These are phyloP conservation scores for Psophia crepitans DNA, from an alignment of 2,113 vertebrate species.

Conservation along the genomic window DNA sequence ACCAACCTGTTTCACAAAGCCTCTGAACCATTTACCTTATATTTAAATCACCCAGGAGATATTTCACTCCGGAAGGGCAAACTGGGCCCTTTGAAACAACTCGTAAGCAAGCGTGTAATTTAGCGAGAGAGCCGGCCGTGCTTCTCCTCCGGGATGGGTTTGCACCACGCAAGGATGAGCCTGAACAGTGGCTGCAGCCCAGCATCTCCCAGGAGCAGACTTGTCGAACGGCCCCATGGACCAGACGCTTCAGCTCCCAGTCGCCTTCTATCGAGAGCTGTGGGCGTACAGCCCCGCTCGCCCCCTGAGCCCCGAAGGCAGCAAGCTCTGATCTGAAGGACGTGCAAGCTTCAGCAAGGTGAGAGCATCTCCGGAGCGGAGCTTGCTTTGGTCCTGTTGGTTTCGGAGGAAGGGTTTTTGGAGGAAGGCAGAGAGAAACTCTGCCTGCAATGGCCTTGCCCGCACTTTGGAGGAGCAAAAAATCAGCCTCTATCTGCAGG, in stretches of 20 bases:
- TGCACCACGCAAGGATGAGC: neutral
- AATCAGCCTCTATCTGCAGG: neutral
- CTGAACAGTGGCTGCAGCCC: neutral
- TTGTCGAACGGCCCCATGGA: neutral
- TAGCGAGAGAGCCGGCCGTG: neutral
- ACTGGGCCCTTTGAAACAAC: neutral
- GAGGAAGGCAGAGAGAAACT: neutral
- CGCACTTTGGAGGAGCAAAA: neutral
- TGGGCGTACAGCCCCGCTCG: neutral
- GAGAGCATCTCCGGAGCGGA: neutral
- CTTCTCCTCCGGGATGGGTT: neutral
- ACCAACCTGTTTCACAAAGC: neutral
- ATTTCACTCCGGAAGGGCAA: neutral
- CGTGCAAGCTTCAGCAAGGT: neutral
- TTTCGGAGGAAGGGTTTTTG: neutral
- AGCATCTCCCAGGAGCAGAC: neutral
- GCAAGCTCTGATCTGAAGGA: neutral
- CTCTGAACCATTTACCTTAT: neutral
- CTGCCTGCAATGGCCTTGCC: neutral
- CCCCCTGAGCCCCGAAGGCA: neutral
- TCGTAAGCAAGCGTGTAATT: neutral
- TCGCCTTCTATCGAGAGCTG: fast-evolving
- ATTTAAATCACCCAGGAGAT: neutral
- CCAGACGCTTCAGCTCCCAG: neutral
- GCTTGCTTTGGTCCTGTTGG: neutral